Evolutionary conservation across 2,888 invertebrate genomes (phyloP), one percentile per base, ranked within the genome.

Genomic region (Camponotus fellah): DNA sequence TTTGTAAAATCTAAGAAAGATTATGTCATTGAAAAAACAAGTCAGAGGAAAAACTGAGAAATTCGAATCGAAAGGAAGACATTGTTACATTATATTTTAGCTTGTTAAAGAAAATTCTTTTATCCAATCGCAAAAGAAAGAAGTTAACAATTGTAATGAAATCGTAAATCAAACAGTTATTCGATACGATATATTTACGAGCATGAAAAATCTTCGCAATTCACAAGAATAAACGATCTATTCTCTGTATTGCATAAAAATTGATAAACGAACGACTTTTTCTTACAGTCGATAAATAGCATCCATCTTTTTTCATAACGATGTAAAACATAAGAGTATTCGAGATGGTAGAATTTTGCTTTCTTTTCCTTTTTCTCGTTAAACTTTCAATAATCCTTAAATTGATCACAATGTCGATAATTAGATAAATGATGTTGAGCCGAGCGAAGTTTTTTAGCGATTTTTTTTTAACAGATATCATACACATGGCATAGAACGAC

Each of bases 391-490:
- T 64, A 66, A 72, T 75, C 82, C 62, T 37, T 85, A 75, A 69
- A 37, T 82, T 34, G 72, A 69, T 75, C 26, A 40, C 58, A 49
- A 84, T 69, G 74, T 81, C 85, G 56, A 68, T 87, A 85, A 85
- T 85, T 81, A 82, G 62, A 82, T 81, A 82, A 62, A 74, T 74
- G 14, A 74, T 58, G 10, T 49, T 37, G 14, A 4, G 46, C 21
- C 12, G 34, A 62, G 26, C 37, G 64, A 84, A 83, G 65, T 76
- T 83, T 53, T 46, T 12, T 53, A 58, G 62, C 26, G 56, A n/a
- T n/a, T n/a, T n/a, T n/a, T n/a, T n/a, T n/a, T n/a, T 83, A 83
- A 75, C 49, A 53, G 68, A 21, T 46, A 17, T 46, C 46, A 46
- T 46, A 74, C 26, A 26, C 26, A 83, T 83, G 75, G 60, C 62